Conservation (phyloP, 2,113 vertebrate genomes). For the Amphiprion ocellaris region DNA sequence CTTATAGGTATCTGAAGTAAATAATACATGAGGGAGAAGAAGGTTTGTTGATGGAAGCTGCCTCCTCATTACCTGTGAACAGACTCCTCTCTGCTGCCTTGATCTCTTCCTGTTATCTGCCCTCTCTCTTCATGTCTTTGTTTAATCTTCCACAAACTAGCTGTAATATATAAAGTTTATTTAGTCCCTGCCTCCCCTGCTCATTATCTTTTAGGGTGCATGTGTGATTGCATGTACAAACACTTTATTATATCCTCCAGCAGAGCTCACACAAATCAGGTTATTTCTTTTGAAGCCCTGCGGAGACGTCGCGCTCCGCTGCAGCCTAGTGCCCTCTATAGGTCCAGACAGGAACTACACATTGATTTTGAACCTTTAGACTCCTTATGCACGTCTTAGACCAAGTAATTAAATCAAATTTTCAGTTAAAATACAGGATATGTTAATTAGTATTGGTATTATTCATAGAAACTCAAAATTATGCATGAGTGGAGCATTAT, state of each 20-base stretch:
- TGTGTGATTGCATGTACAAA: conserved; percentile 36
- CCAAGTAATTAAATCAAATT: too few species aligned
- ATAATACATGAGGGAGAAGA: conserved; percentile 47
- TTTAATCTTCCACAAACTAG: conserved; percentile 33
- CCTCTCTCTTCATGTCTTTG: conserved; percentile 11
- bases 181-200: conserved; percentile 6
- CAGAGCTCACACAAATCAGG: conserved; percentile 35
- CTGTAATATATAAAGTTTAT: conserved; percentile 37
- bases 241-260: conserved; percentile 49
- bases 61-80: conserved; percentile 36
- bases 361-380: too few species aligned
- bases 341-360: conserved; percentile 28
- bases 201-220: conserved; percentile 44
- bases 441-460: too few species aligned
- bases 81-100: conserved; percentile 12
- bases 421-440: too few species aligned
- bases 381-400: too few species aligned
- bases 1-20: conserved; percentile 32
- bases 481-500: too few species aligned
- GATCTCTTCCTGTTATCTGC: neutral
- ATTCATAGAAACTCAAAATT: too few species aligned
- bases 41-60: conserved; percentile 25
- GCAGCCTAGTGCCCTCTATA: conserved; percentile 40
- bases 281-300: conserved; percentile 20
- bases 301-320: neutral